Evolutionary conservation across 2,797 vertebrate genomes (phyloP), one percentile per base, ranked within the genome.

Genomic region (Centroberyx gerrardi): DNA sequence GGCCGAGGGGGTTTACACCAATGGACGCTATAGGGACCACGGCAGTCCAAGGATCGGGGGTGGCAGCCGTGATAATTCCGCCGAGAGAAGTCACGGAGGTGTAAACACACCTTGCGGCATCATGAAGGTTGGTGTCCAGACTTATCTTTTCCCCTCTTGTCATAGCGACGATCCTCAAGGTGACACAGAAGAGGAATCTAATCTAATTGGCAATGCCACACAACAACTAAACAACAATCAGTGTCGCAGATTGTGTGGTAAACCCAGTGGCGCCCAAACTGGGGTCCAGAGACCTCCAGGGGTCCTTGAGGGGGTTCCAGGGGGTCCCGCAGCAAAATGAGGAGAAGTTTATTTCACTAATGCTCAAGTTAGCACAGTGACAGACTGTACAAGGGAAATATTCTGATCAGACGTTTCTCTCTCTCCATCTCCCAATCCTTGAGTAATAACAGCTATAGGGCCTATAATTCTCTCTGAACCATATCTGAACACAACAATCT

Each of bases 31-130:
- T 85, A 68, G 84, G 79, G 94, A 95, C 36, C 89, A 82, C 73
- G 36, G 93, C 82, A 92, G 93, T 61, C 92, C 93, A 3, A 29
- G 90, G 78, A 85, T 83, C 75, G 91, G 92, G 78, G 85, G 87
- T 42, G 88, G 92, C 82, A 94, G 93, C 87, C 92, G 95, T 1
- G 95, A 95, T 68, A 85, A 90, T 78, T 96, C 95, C 29, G 76
- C 94, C 0, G 95, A 96, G 81, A 92, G 95, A 48, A 93, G 74
- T 68, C 93, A 87, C 29, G 90, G 85, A 65, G 84, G 88, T 61
- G 94, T 83, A 72, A 93, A 78, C 92, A 64, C 92, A 88, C 95
- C 95, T 78, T 96, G 95, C 90, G 93, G 95, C 87, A 96, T 96
- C 84, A 96, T 96, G 95, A 96, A 96, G 95, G 95, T 96, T 81